These are phyloP conservation scores for Sciaenops ocellatus DNA, from an alignment of 2,797 vertebrate genomes.

Conservation along the genomic window DNA sequence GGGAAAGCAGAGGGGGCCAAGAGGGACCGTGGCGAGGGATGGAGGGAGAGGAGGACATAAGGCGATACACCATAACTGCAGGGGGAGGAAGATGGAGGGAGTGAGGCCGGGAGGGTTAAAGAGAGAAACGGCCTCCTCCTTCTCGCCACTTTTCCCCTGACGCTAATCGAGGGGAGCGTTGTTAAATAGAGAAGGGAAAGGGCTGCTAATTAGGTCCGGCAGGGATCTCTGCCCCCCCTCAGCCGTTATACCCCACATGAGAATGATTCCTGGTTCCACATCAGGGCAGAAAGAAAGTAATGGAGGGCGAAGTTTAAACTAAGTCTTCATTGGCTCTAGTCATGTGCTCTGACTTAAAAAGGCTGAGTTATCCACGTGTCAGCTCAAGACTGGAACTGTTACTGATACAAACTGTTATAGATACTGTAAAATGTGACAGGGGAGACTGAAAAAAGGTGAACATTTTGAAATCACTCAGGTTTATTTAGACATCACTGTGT, in stretches of 20 bases:
- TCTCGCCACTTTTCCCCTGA: slow-evolving; percentile 62
- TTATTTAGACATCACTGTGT: too few relatives aligned
- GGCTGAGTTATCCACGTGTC: not conserved
- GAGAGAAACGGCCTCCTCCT: slow-evolving; percentile 54
- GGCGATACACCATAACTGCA: slow-evolving; percentile 66
- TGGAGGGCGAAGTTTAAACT: slow-evolving; percentile 69
- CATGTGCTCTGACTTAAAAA: slow-evolving; percentile 29
- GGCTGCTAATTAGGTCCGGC: slow-evolving; percentile 81
- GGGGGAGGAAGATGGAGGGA: slow-evolving; percentile 43
- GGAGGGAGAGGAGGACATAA: slow-evolving; percentile 36
- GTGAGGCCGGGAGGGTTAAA: slow-evolving; percentile 35
- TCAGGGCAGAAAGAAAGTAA: slow-evolving; percentile 66
- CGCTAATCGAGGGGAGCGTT: slow-evolving; percentile 79
- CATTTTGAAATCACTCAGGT: too few relatives aligned
- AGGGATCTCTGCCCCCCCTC: slow-evolving; percentile 64
- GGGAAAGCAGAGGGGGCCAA: slow-evolving; percentile 77
- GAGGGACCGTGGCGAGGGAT: slow-evolving; percentile 56
- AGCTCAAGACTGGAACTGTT: not conserved
- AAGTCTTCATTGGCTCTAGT: slow-evolving; percentile 62
- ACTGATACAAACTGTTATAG: not conserved
- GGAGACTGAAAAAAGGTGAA: not conserved
- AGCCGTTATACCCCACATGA: slow-evolving; percentile 36
- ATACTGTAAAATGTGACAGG: too few relatives aligned
- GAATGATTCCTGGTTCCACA: slow-evolving; percentile 65
- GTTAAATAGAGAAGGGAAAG: slow-evolving; percentile 80